These are phyloP conservation scores for Leistus spinibarbis DNA, from an alignment of 2,888 invertebrate genomes.

Conservation along the genomic window DNA sequence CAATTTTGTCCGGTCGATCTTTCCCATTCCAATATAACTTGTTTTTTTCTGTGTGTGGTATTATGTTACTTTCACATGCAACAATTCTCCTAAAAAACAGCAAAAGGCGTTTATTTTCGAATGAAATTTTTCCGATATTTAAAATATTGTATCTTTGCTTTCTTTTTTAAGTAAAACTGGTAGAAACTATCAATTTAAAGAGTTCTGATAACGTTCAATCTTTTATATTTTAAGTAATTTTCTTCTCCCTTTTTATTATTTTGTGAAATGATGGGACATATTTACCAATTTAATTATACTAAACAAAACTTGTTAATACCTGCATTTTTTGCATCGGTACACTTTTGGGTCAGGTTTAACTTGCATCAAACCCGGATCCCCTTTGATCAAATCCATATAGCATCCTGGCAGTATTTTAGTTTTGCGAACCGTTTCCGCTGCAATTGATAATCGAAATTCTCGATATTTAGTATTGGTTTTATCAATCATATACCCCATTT, in stretches of 20 bases:
- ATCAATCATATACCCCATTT: constrained; percentile 77
- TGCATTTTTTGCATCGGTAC: constrained; percentile 82
- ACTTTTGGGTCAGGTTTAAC: constrained; percentile 82
- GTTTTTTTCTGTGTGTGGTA: constrained; percentile 70
- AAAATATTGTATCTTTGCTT: too few species aligned
- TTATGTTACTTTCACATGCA: constrained; percentile 79
- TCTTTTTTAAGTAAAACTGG: too few species aligned
- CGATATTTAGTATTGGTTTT: constrained; percentile 73
- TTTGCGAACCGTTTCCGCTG: constrained; percentile 80
- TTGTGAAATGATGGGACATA: too few species aligned
- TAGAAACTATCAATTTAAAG: too few species aligned
- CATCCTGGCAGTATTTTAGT: constrained; percentile 83
- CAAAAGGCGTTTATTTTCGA: background rate
- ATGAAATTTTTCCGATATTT: too few species aligned
- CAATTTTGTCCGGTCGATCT: constrained; percentile 48
- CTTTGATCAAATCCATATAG: constrained; percentile 76
- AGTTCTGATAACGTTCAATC: too few species aligned
- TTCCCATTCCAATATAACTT: constrained; percentile 60
- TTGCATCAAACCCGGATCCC: constrained; percentile 77
- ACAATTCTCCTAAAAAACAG: constrained; percentile 69
- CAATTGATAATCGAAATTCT: constrained; percentile 75
- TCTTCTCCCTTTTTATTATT: too few species aligned
- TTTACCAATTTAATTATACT: too few species aligned
- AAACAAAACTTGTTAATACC: constrained; percentile 50
- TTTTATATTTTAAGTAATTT: too few species aligned